Conservation (phyloP, 1,140 invertebrate species). For the Neomicropteryx cornuta region DNA sequence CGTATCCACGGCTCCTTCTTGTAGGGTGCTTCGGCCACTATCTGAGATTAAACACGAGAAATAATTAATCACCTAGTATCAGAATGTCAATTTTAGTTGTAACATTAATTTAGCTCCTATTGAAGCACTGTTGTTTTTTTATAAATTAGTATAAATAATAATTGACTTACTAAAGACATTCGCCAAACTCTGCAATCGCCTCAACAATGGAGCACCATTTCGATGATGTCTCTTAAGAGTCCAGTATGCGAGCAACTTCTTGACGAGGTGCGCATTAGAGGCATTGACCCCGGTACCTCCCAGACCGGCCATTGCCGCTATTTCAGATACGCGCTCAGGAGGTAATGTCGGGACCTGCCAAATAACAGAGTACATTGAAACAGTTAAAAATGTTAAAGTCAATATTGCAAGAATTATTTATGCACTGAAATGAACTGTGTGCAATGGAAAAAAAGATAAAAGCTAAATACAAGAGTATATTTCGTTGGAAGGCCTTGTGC, state of each 20-base stretch:
- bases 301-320: constrained; percentile 57
- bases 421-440: too few relatives aligned
- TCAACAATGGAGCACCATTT: constrained; percentile 89
- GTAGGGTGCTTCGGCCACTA: constrained; percentile 27
- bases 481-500: too few relatives aligned
- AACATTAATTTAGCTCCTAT: too few relatives aligned
- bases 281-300: constrained; percentile 32
- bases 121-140: too few relatives aligned
- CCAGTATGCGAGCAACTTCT: constrained; percentile 86
- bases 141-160: too few relatives aligned
- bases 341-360: constrained; percentile 95
- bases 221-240: constrained; percentile 89
- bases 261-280: constrained; percentile 78
- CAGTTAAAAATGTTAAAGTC: too few relatives aligned
- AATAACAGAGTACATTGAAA: too few relatives aligned
- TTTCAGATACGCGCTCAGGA: constrained; percentile 76
- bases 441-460: too few relatives aligned
- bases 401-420: too few relatives aligned
- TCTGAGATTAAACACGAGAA: constrained; percentile 24
- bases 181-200: constrained; percentile 68
- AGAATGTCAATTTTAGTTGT: too few relatives aligned
- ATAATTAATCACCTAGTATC: too few relatives aligned
- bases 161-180: constrained; percentile 40
- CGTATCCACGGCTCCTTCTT: constrained; percentile 45
- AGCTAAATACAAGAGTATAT: too few relatives aligned